Base-by-base conservation (phyloP, 2,888 invertebrate genomes). In the Athalia rosae region DNA sequence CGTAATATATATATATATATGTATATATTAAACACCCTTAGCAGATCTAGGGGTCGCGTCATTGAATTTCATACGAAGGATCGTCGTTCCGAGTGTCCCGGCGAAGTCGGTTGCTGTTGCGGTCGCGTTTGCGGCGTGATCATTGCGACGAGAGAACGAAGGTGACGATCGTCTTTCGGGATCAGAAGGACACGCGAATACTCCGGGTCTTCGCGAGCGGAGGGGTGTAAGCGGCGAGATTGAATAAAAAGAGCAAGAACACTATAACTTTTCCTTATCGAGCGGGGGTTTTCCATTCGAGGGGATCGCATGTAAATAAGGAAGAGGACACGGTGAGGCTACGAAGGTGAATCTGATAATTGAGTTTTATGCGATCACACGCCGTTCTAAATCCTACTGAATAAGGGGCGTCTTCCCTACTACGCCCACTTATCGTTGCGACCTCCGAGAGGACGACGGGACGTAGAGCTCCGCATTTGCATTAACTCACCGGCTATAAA, bases 311-410 rank as follows among this genome's bases (percentile, higher is more conserved):
- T 62, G 62, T 74, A 62, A 74, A 62, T 61, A 74, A 74, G 62
- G 74, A 45, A 62, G 41, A 61, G 59, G 74, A 71, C 71, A 67
- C 71, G 59, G 13, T 4, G n/a, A 58, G 53, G 64, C 50, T 56
- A 47, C 56, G 76, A 53, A 53, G 63, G 76, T 77, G 79, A 83
- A 83, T 84, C 85, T 84, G 85, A 84, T 86, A 86, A 86, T 86
- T 86, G 86, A 85, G 84, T 83, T 86, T 86, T 85, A 86, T 86
- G 86, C 86, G 83, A 85, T 86, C 85, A 84, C 86, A 86, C 86
- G 86, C 84, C 81, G 82, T 79, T 82, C 81, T 84, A 85, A 86
- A 86, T 86, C 85, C 86, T 74, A 61, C 82, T 77, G 85, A 85
- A 82, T 84, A 84, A 83, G 80, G 80, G 59, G 50, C 83, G 80